Evolutionary conservation across 2,113 vertebrate genomes (phyloP).

Genomic region (Calypte anna): DNA sequence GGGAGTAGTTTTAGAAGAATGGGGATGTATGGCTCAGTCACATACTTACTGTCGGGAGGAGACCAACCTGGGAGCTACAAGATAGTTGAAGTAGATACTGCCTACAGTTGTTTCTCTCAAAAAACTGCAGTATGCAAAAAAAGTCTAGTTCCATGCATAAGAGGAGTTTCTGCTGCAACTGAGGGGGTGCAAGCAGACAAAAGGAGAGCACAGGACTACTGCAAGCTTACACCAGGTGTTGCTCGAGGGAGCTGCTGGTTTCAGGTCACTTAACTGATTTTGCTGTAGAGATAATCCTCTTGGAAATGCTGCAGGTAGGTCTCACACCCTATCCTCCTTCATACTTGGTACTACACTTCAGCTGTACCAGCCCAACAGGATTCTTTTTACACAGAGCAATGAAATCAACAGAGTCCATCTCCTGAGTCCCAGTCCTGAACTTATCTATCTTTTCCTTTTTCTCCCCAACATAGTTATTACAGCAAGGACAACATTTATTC

Average conservation of each 20-base stretch:
- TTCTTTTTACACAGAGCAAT: not conserved
- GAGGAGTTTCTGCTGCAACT: not conserved
- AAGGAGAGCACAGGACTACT: not conserved
- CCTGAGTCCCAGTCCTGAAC: not conserved
- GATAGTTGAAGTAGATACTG: not conserved
- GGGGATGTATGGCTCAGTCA: not conserved
- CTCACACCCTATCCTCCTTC: not conserved
- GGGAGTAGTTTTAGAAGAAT: not conserved
- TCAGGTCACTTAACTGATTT: not conserved
- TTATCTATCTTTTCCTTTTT: not conserved
- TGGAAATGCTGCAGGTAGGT: not conserved
- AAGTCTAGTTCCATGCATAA: not conserved
- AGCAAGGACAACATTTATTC: not conserved
- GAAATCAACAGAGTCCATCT: not conserved
- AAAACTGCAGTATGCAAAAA: slow-evolving; percentile 9
- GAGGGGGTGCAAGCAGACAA: not conserved
- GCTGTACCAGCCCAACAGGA: not conserved
- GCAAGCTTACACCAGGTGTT: not conserved
- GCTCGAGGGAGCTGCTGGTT: not conserved
- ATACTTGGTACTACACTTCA: not conserved
- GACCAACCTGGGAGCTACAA: not conserved
- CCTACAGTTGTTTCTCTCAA: not conserved
- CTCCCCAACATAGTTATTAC: not conserved
- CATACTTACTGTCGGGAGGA: not conserved
- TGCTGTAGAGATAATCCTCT: not conserved